Evolutionary conservation across 2,888 invertebrate species (phyloP), one percentile per base, ranked within the genome.

Genomic region (Amphipyra tragopoginis): DNA sequence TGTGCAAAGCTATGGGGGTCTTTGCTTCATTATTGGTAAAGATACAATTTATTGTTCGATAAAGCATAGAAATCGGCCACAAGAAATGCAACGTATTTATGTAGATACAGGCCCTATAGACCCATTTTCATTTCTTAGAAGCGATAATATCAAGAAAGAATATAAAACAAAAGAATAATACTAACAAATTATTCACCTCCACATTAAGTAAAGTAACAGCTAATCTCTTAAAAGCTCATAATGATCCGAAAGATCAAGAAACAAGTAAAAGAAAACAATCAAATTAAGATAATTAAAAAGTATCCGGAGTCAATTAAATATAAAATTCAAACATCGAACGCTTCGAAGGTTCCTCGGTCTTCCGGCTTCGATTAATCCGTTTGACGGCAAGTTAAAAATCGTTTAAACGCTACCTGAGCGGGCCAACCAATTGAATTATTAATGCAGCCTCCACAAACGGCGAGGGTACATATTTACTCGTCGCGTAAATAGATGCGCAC

Each of bases 401-500:
- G 92, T 93, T 94, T 93, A 93, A 91, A 90, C 89, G 91, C 88
- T 90, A 93, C 92, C 91, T 90, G 92, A 89, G 88, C 86, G 87
- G 86, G 89, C 89, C 89, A 84, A 88, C 92, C 93, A 92, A 94
- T 94, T 94, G 94, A 94, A 94, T 94, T 94, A 94, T 94, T 94
- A 94, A 94, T 94, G 93, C 93, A 93, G 92, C 92, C 94, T 93
- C 93, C 93, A 90, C 93, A 93, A 93, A 93, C 93, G 91, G 89
- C 90, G 88, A 90, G 89, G 87, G 93, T 93, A 94, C 93, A 94
- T 94, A 94, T 94, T 94, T 94, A 94, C 94, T 88, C 93, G 92
- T 83, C 90, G 83, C 93, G 94, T 94, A 94, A 94, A 94, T 94
- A 94, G 94, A 94, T 94, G 93, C 93, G 94, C 94, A 94, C 93